Conservation (phyloP, 2,797 vertebrate species). For the Tachyglossus aculeatus region DNA sequence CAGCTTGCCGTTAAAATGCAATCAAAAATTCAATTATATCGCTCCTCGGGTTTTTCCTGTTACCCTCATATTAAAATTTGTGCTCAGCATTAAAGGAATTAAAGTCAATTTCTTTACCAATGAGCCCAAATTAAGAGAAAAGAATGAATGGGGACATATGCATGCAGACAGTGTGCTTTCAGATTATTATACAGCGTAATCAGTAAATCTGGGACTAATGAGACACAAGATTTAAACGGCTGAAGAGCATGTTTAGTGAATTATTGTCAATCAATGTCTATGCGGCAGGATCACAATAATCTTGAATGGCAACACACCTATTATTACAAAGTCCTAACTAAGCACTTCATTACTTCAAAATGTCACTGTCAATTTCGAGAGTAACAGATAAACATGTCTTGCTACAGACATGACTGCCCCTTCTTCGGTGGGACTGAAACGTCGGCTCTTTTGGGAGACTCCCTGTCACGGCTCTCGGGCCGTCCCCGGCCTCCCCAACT, state of each 20-base stretch:
- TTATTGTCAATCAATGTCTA: constrained; percentile 72
- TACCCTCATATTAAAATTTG: constrained; percentile 65
- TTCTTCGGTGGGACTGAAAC: constrained; percentile 56
- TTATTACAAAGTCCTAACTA: constrained; percentile 76
- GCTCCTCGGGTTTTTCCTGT: constrained; percentile 56
- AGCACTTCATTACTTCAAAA: constrained; percentile 73
- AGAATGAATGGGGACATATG: constrained; percentile 55
- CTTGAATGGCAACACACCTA: constrained; percentile 71
- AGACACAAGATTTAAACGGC: constrained; percentile 69
- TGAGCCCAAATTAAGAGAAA: constrained; percentile 63
- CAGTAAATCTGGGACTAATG: constrained; percentile 71
- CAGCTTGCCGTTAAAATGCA: constrained; percentile 57
- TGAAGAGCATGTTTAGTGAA: constrained; percentile 68
- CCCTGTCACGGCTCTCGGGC: too few relatives aligned
- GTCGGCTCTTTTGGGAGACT: too few relatives aligned
- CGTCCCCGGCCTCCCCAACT: too few relatives aligned
- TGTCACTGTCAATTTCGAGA: constrained; percentile 72
- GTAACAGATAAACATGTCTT: constrained; percentile 73
- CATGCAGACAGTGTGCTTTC: constrained; percentile 55
- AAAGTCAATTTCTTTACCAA: constrained; percentile 63
- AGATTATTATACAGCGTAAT: constrained; percentile 59
- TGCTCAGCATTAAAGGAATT: constrained; percentile 66
- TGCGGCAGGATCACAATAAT: constrained; percentile 67
- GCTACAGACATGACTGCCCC: constrained; percentile 33
- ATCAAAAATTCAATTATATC: constrained; percentile 63